Conservation (phyloP, 2,113 vertebrate genomes). For the Synodontis membranacea region DNA sequence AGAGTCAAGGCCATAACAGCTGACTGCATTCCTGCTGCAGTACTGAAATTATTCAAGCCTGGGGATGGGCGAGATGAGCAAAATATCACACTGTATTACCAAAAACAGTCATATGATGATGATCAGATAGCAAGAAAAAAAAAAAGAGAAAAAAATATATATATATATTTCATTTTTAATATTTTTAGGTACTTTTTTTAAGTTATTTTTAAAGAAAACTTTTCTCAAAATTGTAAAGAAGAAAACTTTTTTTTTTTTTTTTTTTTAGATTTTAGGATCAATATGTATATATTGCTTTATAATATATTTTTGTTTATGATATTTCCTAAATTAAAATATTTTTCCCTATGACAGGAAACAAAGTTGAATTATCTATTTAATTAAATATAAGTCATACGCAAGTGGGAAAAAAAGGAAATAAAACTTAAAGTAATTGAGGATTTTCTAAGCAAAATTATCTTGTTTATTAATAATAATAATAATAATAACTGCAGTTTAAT, state of each 20-base stretch:
- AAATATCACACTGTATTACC: not conserved
- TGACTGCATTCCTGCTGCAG: conserved; percentile 11
- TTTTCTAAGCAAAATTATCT: no score
- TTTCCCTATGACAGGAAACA: not conserved
- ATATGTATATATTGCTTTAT: not conserved
- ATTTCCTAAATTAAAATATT: not conserved
- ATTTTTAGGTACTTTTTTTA: no score
- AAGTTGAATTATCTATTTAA: not conserved
- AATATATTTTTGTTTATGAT: not conserved
- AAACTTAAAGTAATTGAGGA: no score
- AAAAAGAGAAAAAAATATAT: no score
- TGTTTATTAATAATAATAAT: no score
- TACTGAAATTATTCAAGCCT: no score
- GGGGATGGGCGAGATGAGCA: not conserved
- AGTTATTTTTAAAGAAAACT: not conserved
- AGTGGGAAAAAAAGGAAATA: no score
- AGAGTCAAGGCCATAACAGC: conserved; percentile 17
- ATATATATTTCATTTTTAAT: no score
- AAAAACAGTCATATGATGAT: not conserved
- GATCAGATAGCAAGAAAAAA: no score
- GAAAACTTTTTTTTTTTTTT: not conserved
- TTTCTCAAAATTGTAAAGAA: not conserved
- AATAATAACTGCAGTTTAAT: not conserved
- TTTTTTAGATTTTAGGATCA: not conserved
- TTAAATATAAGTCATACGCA: no score